Evolutionary conservation across 1,140 invertebrate genomes (phyloP), one percentile per base, ranked within the genome.

Genomic region (Trichomalopsis sarcophagae): DNA sequence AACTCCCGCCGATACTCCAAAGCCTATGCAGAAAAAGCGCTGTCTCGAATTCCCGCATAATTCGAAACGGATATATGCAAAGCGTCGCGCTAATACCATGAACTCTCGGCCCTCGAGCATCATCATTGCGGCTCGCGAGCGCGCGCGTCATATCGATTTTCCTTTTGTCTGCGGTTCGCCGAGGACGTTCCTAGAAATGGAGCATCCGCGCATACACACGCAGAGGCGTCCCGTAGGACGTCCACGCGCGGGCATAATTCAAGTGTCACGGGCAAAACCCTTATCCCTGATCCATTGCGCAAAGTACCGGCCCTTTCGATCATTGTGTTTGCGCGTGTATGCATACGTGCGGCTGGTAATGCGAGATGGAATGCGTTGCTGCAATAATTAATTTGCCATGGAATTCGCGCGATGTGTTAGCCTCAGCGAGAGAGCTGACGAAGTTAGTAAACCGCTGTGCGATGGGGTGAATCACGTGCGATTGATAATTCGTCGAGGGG

Each of bases 131-230:
- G 33, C 5, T n/a, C 50, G 2, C 50, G 10, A 5, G 40, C 13
- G 62, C 23, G 44, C n/a, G 66, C 66, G 30, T 81, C 40, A 71
- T 47, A 81, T 81, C 66, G 79, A 81, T 81, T 71, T 71, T 55
- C 44, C 30, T 47, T 71, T 71, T 55, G 55, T 68, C 11, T 23
- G 9, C 17, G 74, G 21, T 11, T 40, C 33, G 40, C 21, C 74
- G 74, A 33, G 30, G 40, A 40, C 69, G 23, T 71, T 71, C 23
- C 69, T 71, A 36, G 73, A 75, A 75, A 75, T 44, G 73, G 23
- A n/a, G 75, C 75, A 62, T 62, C 55, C 17, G 55, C 21, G 21
- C 55, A 62, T 17, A 62, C 55, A 62, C 21, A 62, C 14, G 11
- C 71, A 5, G 30, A 11, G 10, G 13, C 4, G 9, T 75, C 44